Percentiles rank a stretch among this genome's conserved stretches.
These are phyloP conservation scores for Lepidurus couesii DNA, from an alignment of 1,140 invertebrate genomes.

Conservation along the genomic window DNA sequence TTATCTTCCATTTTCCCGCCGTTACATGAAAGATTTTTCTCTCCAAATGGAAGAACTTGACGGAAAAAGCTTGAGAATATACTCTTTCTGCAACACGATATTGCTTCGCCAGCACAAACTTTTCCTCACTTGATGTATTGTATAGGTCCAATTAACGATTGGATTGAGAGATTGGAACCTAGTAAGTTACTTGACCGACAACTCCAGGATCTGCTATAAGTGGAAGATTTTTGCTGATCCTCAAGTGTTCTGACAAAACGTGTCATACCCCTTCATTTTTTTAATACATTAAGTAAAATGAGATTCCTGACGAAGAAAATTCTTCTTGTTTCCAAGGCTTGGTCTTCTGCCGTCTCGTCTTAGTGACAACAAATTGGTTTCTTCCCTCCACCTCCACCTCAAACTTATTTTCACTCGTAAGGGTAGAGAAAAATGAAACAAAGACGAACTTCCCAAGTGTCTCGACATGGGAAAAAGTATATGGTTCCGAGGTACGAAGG, in stretches of 20 bases:
- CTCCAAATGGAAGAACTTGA: background rate
- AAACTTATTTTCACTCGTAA: background rate
- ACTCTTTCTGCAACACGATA: background rate
- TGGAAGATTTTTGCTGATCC: background rate
- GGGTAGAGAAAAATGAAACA: background rate
- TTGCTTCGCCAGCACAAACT: background rate
- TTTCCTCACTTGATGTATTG: background rate
- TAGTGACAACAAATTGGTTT: background rate
- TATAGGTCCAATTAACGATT: background rate
- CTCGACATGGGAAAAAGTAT: too few species aligned
- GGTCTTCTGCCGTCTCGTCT: background rate
- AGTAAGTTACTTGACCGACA: background rate
- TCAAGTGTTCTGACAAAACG: background rate
- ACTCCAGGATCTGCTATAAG: background rate
- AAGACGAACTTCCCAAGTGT: too few species aligned
- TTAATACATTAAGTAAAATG: background rate
- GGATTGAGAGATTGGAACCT: background rate
- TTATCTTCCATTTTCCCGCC: too few species aligned
- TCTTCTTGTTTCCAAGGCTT: too few species aligned
- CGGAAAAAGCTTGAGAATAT: background rate
- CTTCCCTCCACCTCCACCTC: background rate
- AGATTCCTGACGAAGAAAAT: background rate
- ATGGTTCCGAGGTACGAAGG: too few species aligned
- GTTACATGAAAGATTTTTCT: background rate
- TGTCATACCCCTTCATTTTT: background rate